Base-by-base conservation (phyloP, 2,797 vertebrate species). In the Melanotaenia maccullochi region DNA sequence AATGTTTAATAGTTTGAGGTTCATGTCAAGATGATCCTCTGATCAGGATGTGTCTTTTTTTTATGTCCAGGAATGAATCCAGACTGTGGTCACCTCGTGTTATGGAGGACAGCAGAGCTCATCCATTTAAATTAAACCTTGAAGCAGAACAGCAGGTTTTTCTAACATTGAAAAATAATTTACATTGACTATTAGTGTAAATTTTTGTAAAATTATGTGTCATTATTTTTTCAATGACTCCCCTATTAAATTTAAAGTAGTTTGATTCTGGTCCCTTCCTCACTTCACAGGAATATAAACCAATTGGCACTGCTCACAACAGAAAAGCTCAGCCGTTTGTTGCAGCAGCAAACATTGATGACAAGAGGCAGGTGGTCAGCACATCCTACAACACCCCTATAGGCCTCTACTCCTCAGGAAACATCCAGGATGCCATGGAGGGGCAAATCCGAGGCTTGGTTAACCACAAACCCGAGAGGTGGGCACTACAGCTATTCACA, bases 341-440 rank as follows among this genome's bases (percentile, higher is more conserved):
- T 75, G 97, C 98, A 11, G 97, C 97, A 58, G 97, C 96, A 65
- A 99, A 97, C 93, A 95, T 99, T 86, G 97, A 98, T 76, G 97
- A 97, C 93, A 96, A 95, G 89, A 97, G 94, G 65, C 97, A 99
- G 95, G 97, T 99, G 94, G 97, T 99, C 94, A 99, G 97, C 38
- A 90, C 97, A 5, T 90, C 96, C 90, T 99, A 99, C 96, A 99
- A 99, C 92, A 97, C 97, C 33, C 98, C 98, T 36, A 99, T 99
- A 82, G 97, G 97, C 87, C 97, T 99, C 64, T 99, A 99, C 93
- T 99, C 98, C 78, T 95, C 97, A 65, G 96, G 96, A 88, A 99
- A 99, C 93, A 99, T 99, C 81, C 96, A 97, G 92, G 97, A 99
- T 0, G 97, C 97, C 0, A 96, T 99, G 81, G 96, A 97, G 0